Percentiles rank a stretch among this genome's conserved stretches.
These are phyloP conservation scores for Pseudomyrmex pallidus DNA, from an alignment of 1,140 invertebrate genomes.

Conservation along the genomic window DNA sequence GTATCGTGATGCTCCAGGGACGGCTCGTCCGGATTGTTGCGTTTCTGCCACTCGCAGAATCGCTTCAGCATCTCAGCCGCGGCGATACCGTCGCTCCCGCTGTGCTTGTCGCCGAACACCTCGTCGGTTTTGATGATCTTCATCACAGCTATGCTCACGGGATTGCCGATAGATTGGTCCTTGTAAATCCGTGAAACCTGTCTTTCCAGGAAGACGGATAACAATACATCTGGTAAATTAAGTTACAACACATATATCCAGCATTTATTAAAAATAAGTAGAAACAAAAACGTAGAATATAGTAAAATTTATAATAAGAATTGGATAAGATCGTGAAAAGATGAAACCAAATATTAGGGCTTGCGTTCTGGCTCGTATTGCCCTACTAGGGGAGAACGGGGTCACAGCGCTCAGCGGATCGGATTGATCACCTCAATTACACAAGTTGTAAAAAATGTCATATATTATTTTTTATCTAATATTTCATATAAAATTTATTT, in stretches of 20 bases:
- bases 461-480: too few relatives aligned
- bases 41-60: conserved; percentile 91
- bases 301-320: too few relatives aligned
- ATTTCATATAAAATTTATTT: too few relatives aligned
- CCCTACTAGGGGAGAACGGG: too few relatives aligned
- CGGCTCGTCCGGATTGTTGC: conserved; percentile 85
- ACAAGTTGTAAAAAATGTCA: too few relatives aligned
- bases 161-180: conserved; percentile 92
- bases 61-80: conserved; percentile 89
- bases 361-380: too few relatives aligned
- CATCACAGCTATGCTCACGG: conserved; percentile 91
- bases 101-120: conserved; percentile 79
- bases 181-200: conserved; percentile 92
- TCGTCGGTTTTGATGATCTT: conserved; percentile 88
- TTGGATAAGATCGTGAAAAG: too few relatives aligned
- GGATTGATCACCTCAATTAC: too few relatives aligned
- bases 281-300: neutral
- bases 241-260: neutral
- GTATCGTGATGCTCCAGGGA: conserved; percentile 88
- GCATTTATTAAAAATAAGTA: neutral
- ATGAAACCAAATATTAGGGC: too few relatives aligned
- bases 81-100: conserved; percentile 82
- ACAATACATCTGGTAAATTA: conserved; percentile 6
- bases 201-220: conserved; percentile 22
- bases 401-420: too few relatives aligned